phyloP scores from a whole-genome alignment of 1,140 invertebrate genomes.

The Hyles euphorbiae region DNA sequence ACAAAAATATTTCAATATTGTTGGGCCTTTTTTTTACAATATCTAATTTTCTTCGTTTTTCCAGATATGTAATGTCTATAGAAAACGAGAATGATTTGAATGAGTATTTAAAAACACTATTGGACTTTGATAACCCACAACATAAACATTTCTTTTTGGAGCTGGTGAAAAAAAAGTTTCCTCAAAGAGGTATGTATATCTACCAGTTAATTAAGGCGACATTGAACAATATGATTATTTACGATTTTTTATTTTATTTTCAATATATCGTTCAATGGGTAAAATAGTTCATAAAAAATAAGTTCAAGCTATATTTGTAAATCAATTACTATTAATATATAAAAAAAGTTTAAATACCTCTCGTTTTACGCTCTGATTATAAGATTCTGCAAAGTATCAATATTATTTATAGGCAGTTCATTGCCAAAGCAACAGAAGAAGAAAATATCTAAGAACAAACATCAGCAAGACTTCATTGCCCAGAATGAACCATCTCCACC shows the following conservation, averaged over 20 bases:
- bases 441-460: slow-evolving; percentile 66
- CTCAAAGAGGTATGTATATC: slow-evolving; percentile 37
- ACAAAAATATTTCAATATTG: neutral
- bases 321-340: too few relatives aligned
- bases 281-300: slow-evolving; percentile 2
- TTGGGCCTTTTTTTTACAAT: neutral
- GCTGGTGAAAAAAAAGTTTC: slow-evolving; percentile 76
- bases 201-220: neutral
- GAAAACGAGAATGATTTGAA: slow-evolving; percentile 81
- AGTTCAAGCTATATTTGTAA: too few relatives aligned
- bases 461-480: slow-evolving; percentile 47
- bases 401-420: slow-evolving; percentile 29
- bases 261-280: neutral
- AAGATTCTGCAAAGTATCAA: neutral
- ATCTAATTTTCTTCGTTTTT: slow-evolving; percentile 20
- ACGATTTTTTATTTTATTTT: neutral
- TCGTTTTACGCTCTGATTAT: too few relatives aligned
- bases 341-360: too few relatives aligned
- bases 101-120: slow-evolving; percentile 81
- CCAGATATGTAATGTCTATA: slow-evolving; percentile 79
- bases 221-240: neutral
- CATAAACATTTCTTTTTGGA: slow-evolving; percentile 81
- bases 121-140: slow-evolving; percentile 78
- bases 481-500: slow-evolving; percentile 10
- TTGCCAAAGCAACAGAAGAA: slow-evolving; percentile 50